A percentile compares a stretch with the other conserved stretches of the same genome.
Conservation (phyloP, 2,113 vertebrate genomes). For the zebrafish (Danio rerio) region GRCz12tu NC_133186.1:28152501-28153000, state of each 20-base stretch:
- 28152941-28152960: too few relatives aligned
- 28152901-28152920: slow-evolving; percentile 9
- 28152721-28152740: slow-evolving; percentile 16
- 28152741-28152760: background rate
- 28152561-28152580: slow-evolving; percentile 37
- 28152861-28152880: background rate
- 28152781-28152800: background rate
- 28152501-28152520: slow-evolving; percentile 41
- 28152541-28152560: slow-evolving; percentile 25
- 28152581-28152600: slow-evolving; percentile 42
- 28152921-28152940: background rate
- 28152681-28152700: background rate
- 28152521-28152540: slow-evolving; percentile 36
- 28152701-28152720: background rate
- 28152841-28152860: slow-evolving; percentile 56
- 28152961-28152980: background rate
- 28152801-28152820: slow-evolving; percentile 31
- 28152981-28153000: background rate
- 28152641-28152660: slow-evolving; percentile 16
- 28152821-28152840: slow-evolving; percentile 59
- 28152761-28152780: background rate
- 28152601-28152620: slow-evolving; percentile 42
- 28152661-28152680: slow-evolving; percentile 16
- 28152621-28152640: background rate
- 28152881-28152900: slow-evolving; percentile 13